Conservation (phyloP, 2,113 vertebrate genomes). For the Tenrec ecaudatus region DNA sequence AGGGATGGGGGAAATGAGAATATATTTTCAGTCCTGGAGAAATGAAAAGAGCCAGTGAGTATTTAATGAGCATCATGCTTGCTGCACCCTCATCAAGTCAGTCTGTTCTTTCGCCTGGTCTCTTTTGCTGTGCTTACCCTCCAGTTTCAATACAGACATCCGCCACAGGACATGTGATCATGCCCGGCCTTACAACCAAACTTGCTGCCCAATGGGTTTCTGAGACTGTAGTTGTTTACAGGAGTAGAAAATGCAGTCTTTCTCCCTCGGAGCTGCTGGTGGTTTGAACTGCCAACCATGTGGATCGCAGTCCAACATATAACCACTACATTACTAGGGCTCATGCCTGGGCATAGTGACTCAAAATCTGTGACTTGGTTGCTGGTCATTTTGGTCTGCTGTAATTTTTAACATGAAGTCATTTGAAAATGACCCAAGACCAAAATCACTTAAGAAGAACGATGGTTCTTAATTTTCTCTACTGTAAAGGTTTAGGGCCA, state of each 20-base stretch:
- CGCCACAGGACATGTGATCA: conserved; percentile 1
- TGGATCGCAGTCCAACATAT: no score
- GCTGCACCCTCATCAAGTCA: no score
- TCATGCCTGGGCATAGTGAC: not conserved
- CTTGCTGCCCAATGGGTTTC: no score
- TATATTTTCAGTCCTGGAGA: no score
- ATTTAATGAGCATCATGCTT: no score
- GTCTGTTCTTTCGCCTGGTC: not conserved
- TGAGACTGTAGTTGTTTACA: no score
- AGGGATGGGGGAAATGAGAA: no score
- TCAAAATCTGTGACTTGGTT: not conserved
- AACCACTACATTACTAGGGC: no score
- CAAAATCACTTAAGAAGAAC: not conserved
- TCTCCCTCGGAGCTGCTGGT: no score
- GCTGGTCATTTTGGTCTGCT: conserved; percentile 42
- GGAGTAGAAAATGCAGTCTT: no score
- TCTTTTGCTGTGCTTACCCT: not conserved
- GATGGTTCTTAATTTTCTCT: not conserved
- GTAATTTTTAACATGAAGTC: conserved; percentile 3
- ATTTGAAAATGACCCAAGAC: not conserved
- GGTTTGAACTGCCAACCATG: no score
- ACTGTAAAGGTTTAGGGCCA: not conserved
- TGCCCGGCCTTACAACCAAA: not conserved
- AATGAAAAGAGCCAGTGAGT: no score
- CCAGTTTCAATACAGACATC: not conserved